phyloP scores from a whole-genome alignment of 2,888 invertebrate species.

The Netelia fuscicornis region DNA sequence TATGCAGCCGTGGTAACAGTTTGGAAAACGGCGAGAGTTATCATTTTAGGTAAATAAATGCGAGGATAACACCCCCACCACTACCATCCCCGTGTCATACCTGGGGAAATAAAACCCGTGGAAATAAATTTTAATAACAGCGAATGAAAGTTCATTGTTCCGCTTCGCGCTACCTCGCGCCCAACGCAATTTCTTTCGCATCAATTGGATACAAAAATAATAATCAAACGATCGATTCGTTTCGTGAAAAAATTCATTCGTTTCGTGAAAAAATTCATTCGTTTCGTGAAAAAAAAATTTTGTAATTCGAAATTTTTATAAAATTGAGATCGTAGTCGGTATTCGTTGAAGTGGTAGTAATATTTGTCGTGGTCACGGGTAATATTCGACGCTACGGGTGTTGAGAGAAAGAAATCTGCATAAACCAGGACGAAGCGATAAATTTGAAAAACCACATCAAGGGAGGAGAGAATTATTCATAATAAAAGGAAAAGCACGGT shows the following conservation, averaged over 20 bases:
- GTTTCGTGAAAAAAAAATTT: not conserved
- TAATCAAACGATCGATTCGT: not conserved
- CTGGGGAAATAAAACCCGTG: not conserved
- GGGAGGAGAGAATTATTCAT: conserved; percentile 61
- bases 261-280: not conserved
- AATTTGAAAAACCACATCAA: conserved; percentile 57
- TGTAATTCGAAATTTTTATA: not conserved
- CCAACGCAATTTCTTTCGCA: not conserved
- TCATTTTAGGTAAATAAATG: conserved; percentile 23
- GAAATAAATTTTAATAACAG: not conserved
- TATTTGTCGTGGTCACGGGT: conserved; percentile 13
- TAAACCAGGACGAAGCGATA: conserved; percentile 52
- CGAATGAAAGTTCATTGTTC: conserved; percentile 1
- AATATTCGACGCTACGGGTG: conserved; percentile 32
- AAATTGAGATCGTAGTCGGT: not conserved
- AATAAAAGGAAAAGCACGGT: conserved; percentile 54
- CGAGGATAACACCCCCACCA: not conserved
- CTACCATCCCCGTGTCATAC: not conserved
- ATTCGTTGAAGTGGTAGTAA: conserved; percentile 10
- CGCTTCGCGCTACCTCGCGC: not conserved
- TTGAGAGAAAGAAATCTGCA: conserved; percentile 30
- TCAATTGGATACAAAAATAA: not conserved
- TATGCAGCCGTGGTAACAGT: conserved; percentile 12
- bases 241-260: too few species aligned
- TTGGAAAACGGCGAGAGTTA: conserved; percentile 3